These are phyloP conservation scores for Aphrocallistes beatrix DNA, from an alignment of 37 sponge, comb jelly and placozoan species.

Conservation along the genomic window DNA sequence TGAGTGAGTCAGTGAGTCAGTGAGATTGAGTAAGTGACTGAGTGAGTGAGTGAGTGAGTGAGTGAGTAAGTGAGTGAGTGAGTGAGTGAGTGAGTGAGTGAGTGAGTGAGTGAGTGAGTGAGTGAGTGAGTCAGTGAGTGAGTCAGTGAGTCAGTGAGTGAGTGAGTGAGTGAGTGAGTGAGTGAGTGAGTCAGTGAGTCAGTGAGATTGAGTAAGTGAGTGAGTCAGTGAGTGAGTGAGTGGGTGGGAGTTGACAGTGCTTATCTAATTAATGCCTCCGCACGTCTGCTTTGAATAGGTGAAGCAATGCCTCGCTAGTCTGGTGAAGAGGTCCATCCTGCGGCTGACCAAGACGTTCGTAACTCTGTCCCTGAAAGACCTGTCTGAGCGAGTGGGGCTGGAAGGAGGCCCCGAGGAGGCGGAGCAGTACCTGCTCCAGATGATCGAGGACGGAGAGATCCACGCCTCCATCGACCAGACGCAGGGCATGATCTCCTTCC, in stretches of 20 bases:
- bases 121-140: constrained; percentile 17
- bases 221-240: too few species aligned
- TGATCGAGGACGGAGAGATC: constrained; percentile 83
- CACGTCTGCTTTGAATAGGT: too few species aligned
- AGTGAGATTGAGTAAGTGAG: neutral
- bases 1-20: too few species aligned
- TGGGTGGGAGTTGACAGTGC: too few species aligned
- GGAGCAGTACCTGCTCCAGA: constrained; percentile 69
- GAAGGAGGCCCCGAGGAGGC: constrained; percentile 45
- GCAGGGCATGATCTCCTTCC: constrained; percentile 65
- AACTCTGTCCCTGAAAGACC: constrained; percentile 66
- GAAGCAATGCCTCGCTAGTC: constrained; percentile 14
- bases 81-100: constrained; percentile 14
- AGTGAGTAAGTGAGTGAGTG: too few species aligned
- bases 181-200: too few species aligned
- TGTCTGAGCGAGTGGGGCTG: constrained; percentile 44
- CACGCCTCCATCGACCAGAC: constrained; percentile 75
- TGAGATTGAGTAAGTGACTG: too few species aligned
- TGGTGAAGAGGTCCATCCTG: constrained; percentile 32
- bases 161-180: too few species aligned
- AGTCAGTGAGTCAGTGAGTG: too few species aligned
- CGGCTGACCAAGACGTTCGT: constrained; percentile 80
- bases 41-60: constrained; percentile 15
- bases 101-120: neutral
- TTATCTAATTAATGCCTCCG: too few species aligned